These are phyloP conservation scores for Drosophila miranda DNA, from an alignment of 1,140 invertebrate species.

Conservation along the genomic window DNA sequence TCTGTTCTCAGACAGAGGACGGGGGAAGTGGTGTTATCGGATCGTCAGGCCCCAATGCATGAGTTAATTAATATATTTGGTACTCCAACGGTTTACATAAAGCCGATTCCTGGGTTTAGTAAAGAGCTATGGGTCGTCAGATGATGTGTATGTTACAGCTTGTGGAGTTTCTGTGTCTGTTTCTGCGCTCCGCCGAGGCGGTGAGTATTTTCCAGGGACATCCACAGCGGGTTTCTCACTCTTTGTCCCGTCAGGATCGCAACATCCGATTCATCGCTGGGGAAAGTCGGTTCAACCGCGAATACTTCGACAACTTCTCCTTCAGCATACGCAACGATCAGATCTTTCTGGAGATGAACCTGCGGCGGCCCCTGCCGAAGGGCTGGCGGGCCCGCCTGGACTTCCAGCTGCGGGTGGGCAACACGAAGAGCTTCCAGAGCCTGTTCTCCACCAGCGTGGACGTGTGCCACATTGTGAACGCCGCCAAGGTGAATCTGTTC, in stretches of 20 bases:
- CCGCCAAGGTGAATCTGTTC: constrained; percentile 47
- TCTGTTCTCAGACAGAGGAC: too few species aligned
- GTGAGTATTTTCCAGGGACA: constrained; percentile 17
- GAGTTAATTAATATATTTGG: constrained; percentile 41
- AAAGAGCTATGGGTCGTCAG: constrained; percentile 10
- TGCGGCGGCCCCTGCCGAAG: constrained; percentile 35
- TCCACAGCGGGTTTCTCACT: background rate
- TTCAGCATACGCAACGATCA: constrained; percentile 29
- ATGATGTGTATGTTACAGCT: constrained; percentile 4
- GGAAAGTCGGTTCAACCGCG: constrained; percentile 41
- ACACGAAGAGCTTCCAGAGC: constrained; percentile 59
- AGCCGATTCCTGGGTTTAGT: background rate
- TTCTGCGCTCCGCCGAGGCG: constrained; percentile 12
- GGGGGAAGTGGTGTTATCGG: background rate
- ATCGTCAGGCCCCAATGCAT: constrained; percentile 7
- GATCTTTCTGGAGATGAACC: constrained; percentile 46
- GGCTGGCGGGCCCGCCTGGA: constrained; percentile 55
- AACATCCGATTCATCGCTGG: constrained; percentile 39
- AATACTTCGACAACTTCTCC: constrained; percentile 61
- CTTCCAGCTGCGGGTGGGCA: constrained; percentile 47
- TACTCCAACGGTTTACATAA: background rate
- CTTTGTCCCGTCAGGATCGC: constrained; percentile 26
- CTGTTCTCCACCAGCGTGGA: constrained; percentile 56
- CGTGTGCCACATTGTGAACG: constrained; percentile 56
- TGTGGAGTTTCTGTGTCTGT: constrained; percentile 13